A percentile compares a stretch with the other conserved stretches of the same genome.
These are phyloP conservation scores for Coryphaenoides rupestris DNA, from an alignment of 2,113 vertebrate genomes.

Conservation along the genomic window DNA sequence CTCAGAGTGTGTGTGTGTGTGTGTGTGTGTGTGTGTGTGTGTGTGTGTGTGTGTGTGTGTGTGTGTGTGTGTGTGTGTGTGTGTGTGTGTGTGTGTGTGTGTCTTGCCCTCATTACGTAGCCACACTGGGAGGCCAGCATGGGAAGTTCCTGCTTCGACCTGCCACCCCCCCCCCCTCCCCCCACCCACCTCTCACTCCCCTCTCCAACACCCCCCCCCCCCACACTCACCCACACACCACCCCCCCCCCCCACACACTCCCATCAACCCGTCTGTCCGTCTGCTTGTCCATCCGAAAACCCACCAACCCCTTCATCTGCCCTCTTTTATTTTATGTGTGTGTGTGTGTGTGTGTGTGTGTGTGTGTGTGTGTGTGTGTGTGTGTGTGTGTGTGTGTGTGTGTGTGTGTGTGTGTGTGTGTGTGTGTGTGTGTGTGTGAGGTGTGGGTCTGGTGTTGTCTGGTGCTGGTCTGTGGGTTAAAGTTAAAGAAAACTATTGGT, in stretches of 20 bases:
- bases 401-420: too few species aligned
- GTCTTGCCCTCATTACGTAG: slow-evolving; percentile 78
- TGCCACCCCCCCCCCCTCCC: slow-evolving; percentile 24
- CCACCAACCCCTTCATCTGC: neutral
- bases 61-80: slow-evolving; percentile 27
- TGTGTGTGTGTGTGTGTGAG: neutral
- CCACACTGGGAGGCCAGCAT: slow-evolving; percentile 81
- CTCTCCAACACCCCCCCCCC: neutral
- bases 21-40: slow-evolving; percentile 6
- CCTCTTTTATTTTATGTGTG: too few species aligned
- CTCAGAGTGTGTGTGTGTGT: slow-evolving; percentile 53
- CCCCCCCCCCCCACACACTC: slow-evolving; percentile 16
- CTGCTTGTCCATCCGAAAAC: slow-evolving; percentile 22
- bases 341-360: too few species aligned
- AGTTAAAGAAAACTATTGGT: too few species aligned
- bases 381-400: too few species aligned
- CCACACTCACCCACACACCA: slow-evolving; percentile 33
- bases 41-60: slow-evolving; percentile 16
- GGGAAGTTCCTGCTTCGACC: slow-evolving; percentile 77
- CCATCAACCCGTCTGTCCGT: neutral
- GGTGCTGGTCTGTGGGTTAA: too few species aligned
- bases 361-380: too few species aligned
- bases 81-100: neutral
- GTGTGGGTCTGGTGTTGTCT: neutral
- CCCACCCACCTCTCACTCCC: slow-evolving; percentile 1